Base-by-base conservation (phyloP, 1,140 invertebrate species). In the Panagrolaimus sp. region DNA sequence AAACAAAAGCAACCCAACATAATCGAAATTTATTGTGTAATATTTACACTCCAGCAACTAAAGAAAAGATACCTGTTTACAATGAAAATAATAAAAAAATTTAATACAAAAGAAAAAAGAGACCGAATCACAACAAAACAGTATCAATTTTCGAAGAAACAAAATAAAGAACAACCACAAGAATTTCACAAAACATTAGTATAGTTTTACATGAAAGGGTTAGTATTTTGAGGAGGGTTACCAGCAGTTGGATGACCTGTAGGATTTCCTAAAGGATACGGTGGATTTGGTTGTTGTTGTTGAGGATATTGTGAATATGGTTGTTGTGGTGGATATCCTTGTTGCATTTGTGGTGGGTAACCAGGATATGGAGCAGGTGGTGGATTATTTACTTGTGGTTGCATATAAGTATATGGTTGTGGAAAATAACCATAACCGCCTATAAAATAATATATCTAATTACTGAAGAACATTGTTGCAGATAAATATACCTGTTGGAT, bases 401-500 rank as follows among this genome's bases (percentile, higher is more conserved):
- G 31, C 31, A 7, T 57, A 57, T 57, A 57, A 20, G 51, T 16
- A 57, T 57, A 57, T 16, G 51, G 51, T 27, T 57, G 51, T 27
- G 51, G 51, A 4, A 27, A 27, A 27, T 57, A 57, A 20, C 51
- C 51, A 27, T 57, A 57, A 27, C 51, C 51, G n/a, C 51, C 51
- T 57, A 27, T 20, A 57, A 57, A 38, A 38, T 38, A 2, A 38
- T 4, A 38, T 38, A 38, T 38, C 31, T 57, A 27, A 16, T 20
- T n/a, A n/a, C n/a, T 27, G 51, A 20, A 11, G 27, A 57, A 57
- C 51, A 57, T n/a, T 20, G 20, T 16, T 25, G 51, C 11, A 57
- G 51, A 57, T 57, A 27, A 57, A 57, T 25, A 27, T 57, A 57
- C 51, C 51, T 57, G 51, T 38, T 57, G 1, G 51, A 16, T 57